Evolutionary conservation across 2,888 invertebrate genomes (phyloP).

Genomic region (Orchesella flavescens): DNA sequence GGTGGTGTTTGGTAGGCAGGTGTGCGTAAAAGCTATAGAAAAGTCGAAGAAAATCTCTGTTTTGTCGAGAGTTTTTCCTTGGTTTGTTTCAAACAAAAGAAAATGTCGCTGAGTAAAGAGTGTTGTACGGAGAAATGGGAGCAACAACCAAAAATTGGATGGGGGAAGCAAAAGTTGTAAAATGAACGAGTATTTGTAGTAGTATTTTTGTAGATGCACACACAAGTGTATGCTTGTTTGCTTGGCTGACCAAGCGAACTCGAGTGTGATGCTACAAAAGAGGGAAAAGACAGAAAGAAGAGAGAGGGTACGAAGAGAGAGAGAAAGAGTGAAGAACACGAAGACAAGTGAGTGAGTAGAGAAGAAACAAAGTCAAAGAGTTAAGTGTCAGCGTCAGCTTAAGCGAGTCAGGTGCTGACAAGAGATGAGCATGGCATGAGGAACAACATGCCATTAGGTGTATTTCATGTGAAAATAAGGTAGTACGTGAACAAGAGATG

Average conservation of each 20-base stretch:
- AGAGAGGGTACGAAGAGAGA: neutral
- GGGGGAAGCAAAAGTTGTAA: slow-evolving; percentile 48
- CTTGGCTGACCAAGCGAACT: slow-evolving; percentile 60
- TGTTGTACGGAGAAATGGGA: neutral
- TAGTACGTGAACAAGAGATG: slow-evolving; percentile 40
- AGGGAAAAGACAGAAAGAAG: slow-evolving; percentile 2
- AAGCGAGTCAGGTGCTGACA: slow-evolving; percentile 59
- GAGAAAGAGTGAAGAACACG: slow-evolving; percentile 3
- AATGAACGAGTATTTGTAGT: slow-evolving; percentile 40
- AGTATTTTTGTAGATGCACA: slow-evolving; percentile 45
- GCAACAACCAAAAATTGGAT: slow-evolving; percentile 28
- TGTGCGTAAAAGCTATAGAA: slow-evolving; percentile 56
- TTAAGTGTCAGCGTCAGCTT: slow-evolving; percentile 58
- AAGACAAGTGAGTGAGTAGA: slow-evolving; percentile 15
- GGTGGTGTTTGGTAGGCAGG: slow-evolving; percentile 44
- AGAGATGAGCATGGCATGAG: slow-evolving; percentile 27
- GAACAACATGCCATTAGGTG: no score
- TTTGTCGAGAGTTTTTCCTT: slow-evolving; percentile 25
- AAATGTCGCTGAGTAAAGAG: neutral
- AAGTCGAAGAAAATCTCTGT: slow-evolving; percentile 56
- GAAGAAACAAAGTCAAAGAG: slow-evolving; percentile 44
- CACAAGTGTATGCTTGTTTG: slow-evolving; percentile 49
- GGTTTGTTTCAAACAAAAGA: slow-evolving; percentile 23
- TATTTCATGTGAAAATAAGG: slow-evolving; percentile 54
- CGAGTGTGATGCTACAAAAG: slow-evolving; percentile 58